A percentile compares a stretch with the other conserved stretches of the same genome.
These are phyloP conservation scores for Aptenodytes forsteri DNA, from an alignment of 2,113 vertebrate genomes.

Conservation along the genomic window DNA sequence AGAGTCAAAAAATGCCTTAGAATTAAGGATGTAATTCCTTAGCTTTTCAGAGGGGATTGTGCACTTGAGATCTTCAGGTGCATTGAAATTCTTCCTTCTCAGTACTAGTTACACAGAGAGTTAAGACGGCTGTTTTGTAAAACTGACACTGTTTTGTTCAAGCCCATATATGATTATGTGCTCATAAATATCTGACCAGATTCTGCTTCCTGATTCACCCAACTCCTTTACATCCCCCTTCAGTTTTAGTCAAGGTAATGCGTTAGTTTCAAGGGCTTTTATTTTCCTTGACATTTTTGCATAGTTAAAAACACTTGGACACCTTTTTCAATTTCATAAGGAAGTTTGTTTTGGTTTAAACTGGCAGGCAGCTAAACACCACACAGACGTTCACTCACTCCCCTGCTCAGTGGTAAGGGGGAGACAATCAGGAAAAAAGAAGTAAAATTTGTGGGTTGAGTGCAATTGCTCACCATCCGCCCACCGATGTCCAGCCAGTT, in stretches of 20 bases:
- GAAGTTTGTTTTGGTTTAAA: neutral
- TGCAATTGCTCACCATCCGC: too few species aligned
- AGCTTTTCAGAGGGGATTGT: neutral
- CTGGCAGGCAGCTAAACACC: too few species aligned
- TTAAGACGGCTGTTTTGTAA: neutral
- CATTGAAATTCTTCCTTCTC: neutral
- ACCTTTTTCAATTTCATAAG: neutral
- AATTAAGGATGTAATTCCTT: neutral
- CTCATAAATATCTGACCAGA: neutral
- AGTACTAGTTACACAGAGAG: neutral
- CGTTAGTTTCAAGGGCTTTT: neutral
- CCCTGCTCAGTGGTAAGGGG: too few species aligned
- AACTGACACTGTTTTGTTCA: neutral
- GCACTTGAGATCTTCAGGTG: neutral
- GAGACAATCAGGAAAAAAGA: too few species aligned
- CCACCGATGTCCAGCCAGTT: too few species aligned
- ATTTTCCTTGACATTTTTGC: neutral
- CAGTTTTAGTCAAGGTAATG: neutral
- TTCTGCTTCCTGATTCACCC: neutral
- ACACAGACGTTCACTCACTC: too few species aligned
- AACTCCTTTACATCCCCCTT: neutral
- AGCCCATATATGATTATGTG: neutral
- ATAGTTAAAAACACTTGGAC: neutral
- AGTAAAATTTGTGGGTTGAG: too few species aligned
- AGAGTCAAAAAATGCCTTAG: neutral